Evolutionary conservation across 2,113 vertebrate genomes (phyloP), one percentile per base, ranked within the genome.

Genomic region (Macquaria australasica): DNA sequence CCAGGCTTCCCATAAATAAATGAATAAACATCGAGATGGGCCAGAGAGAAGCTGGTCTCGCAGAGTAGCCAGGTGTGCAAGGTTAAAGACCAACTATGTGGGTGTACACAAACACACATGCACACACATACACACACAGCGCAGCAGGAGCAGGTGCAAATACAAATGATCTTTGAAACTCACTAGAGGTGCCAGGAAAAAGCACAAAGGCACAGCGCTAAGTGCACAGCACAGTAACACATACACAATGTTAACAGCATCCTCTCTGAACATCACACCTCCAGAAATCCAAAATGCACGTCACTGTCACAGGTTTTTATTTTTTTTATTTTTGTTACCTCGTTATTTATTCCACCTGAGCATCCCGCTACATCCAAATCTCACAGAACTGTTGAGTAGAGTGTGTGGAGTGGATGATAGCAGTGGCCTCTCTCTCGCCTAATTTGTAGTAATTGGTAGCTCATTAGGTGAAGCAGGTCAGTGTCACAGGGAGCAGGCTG

Each of bases 361-460:
- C 88, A 80, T 58, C 83, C 70, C 20, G 23, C 81, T 77, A 87
- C 87, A 85, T 86, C 79, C 78, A 48, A 87, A 89, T 88, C 90
- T 88, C 83, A 84, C 70, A 70, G 83, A 93, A 82, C 79, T 78
- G 89, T 88, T 88, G 82, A 93, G 88, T 88, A 75, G 84, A 85
- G 80, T 82, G 84, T 85, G 84, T 79, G 87, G 76, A 91, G 89
- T 91, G 87, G 91, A 92, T 88, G 92, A 91, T 90, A 86, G 88
- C 84, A 69, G 87, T 87, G 90, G 86, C 92, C 88, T 91, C 89
- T 93, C 93, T 94, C 93, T 92, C 60, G 86, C 93, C 93, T 95
- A 95, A 96, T 96, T 95, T 95, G 96, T 93, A 92, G 94, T 95
- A 96, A 96, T 96, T 96, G 95, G 94, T 92, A 93, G 91, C 93